Evolutionary conservation across 2,888 invertebrate genomes (phyloP).

Genomic region (Eumacrocentrus americanus): DNA sequence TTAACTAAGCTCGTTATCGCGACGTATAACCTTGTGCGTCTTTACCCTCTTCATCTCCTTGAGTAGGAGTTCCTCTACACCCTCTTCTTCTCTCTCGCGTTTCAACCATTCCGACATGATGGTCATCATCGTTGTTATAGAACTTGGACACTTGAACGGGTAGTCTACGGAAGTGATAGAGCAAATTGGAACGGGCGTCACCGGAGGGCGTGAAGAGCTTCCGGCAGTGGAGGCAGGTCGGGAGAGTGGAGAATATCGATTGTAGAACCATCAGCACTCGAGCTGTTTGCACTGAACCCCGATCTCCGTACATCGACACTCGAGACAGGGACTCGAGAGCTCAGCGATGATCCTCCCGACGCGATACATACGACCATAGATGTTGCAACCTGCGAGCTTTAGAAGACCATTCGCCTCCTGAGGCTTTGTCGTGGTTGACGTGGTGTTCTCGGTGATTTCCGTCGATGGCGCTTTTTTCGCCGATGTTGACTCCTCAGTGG

Average conservation of each 20-base stretch:
- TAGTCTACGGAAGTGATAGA: constrained; percentile 5
- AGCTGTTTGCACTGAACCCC: constrained; percentile 82
- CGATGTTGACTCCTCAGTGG: constrained; percentile 2
- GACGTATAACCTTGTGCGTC: too few species aligned
- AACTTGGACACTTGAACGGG: constrained; percentile 10
- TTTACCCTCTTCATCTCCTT: too few species aligned
- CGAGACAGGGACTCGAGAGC: constrained; percentile 79
- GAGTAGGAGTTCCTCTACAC: too few species aligned
- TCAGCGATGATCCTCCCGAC: constrained; percentile 83
- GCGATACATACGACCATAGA: constrained; percentile 86
- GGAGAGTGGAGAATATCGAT: too few species aligned
- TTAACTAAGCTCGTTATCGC: too few species aligned
- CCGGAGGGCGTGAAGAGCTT: too few species aligned
- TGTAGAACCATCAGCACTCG: constrained; percentile 63
- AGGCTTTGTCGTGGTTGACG: neutral
- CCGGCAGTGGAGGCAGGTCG: too few species aligned
- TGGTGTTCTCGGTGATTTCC: neutral
- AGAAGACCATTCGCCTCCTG: constrained; percentile 66
- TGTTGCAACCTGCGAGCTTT: constrained; percentile 87
- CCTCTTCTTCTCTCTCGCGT: too few species aligned
- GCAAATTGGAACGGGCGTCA: neutral
- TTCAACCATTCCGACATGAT: too few species aligned
- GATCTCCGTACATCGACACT: constrained; percentile 84
- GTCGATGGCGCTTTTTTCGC: neutral
- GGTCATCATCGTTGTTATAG: neutral